phyloP scores from a whole-genome alignment of 37 sponge, comb jelly and placozoan species.

The Lycopodina hypogea region DNA sequence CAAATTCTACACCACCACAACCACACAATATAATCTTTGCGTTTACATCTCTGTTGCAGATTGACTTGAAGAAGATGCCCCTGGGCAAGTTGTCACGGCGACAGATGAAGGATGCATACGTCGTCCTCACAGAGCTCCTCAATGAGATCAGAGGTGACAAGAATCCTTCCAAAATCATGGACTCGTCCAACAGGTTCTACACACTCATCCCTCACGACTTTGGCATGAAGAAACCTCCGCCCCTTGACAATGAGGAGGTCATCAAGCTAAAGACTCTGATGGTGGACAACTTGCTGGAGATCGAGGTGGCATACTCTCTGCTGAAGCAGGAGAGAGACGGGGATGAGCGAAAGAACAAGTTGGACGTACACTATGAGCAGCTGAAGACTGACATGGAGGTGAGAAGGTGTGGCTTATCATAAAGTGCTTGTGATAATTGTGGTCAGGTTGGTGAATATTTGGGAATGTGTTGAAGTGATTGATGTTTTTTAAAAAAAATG shows the following conservation, averaged over 20 bases:
- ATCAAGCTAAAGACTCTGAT: constrained; percentile 88
- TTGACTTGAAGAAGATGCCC: constrained; percentile 99
- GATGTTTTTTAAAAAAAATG: too few relatives aligned
- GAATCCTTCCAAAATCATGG: constrained; percentile 71
- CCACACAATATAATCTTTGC: too few relatives aligned
- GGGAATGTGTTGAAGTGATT: too few relatives aligned
- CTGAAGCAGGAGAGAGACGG: constrained; percentile 57
- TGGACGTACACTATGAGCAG: constrained; percentile 88
- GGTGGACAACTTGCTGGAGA: constrained; percentile 94
- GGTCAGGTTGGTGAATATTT: too few relatives aligned
- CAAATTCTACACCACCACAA: too few relatives aligned
- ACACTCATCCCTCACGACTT: constrained; percentile 99
- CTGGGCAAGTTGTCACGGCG: constrained; percentile 91
- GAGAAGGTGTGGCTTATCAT: not conserved
- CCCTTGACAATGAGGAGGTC: constrained; percentile 75
- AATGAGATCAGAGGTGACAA: constrained; percentile 47
- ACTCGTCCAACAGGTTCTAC: constrained; percentile 92
- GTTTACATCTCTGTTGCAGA: too few relatives aligned
- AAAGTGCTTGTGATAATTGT: not conserved
- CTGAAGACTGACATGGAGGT: constrained; percentile 90
- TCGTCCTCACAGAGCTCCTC: constrained; percentile 78
- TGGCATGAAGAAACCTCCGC: constrained; percentile 89
- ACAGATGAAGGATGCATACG: constrained; percentile 89
- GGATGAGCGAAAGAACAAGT: constrained; percentile 60
- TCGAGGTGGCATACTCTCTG: constrained; percentile 93